Conservation (phyloP, 2,797 vertebrate species). For the Aselliscus stoliczkanus region DNA sequence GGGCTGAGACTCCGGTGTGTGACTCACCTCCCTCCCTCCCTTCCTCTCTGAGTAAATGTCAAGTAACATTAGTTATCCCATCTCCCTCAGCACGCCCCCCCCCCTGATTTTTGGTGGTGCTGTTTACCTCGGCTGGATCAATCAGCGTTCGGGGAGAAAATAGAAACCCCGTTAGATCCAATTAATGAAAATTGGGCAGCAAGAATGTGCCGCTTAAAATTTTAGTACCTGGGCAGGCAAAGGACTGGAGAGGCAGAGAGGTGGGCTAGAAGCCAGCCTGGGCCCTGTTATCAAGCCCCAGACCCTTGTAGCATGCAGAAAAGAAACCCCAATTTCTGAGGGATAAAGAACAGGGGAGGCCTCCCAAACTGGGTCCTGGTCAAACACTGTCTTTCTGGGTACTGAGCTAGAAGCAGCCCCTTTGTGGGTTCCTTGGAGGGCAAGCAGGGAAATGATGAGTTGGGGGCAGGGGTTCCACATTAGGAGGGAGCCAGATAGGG, state of each 20-base stretch:
- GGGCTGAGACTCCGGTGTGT: conserved; percentile 35
- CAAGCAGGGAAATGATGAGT: not conserved
- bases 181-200: conserved; percentile 49
- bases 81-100: not conserved
- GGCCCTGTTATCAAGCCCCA: not conserved
- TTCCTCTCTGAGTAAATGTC: conserved; percentile 74
- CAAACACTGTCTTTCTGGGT: not conserved
- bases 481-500: not conserved
- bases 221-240: not conserved
- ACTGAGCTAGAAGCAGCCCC: not conserved
- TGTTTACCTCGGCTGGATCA: conserved; percentile 69
- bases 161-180: conserved; percentile 55
- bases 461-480: rapidly evolving
- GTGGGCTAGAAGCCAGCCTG: not conserved
- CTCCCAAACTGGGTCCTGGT: not conserved
- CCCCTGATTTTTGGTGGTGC: conserved; percentile 51
- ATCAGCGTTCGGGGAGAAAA: conserved; percentile 63
- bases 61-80: conserved; percentile 55
- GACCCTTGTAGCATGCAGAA: not conserved
- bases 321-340: not conserved
- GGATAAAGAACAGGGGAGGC: too few species aligned
- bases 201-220: not conserved
- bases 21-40: conserved; percentile 45
- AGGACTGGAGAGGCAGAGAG: not conserved
- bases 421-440: not conserved